Conservation (phyloP, 1,140 invertebrate species). For the Monomorium pharaonis region DNA sequence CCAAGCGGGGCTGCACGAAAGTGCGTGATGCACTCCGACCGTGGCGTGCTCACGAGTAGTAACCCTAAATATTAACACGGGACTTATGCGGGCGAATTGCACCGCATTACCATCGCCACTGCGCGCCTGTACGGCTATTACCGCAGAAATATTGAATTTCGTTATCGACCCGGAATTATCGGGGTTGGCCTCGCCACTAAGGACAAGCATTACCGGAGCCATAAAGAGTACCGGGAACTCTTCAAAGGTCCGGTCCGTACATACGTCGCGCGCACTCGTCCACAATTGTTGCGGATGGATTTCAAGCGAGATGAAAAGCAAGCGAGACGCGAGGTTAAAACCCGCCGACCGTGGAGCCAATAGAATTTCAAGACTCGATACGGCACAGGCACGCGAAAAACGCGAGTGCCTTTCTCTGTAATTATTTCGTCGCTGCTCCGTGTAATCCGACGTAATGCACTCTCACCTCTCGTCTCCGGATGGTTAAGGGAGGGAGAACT, state of each 20-base stretch:
- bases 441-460: neutral
- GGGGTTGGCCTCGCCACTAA: constrained; percentile 47
- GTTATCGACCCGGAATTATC: constrained; percentile 78
- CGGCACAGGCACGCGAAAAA: constrained; percentile 41
- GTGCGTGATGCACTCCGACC: constrained; percentile 77
- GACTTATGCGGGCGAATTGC: constrained; percentile 74
- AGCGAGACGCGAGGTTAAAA: neutral
- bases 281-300: neutral
- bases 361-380: constrained; percentile 11
- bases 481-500: neutral
- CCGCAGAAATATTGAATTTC: constrained; percentile 81
- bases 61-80: constrained; percentile 82
- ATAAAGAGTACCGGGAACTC: constrained; percentile 46
- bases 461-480: neutral
- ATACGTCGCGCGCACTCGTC: neutral
- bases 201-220: constrained; percentile 69
- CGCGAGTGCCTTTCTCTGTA: neutral
- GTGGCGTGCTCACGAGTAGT: constrained; percentile 78
- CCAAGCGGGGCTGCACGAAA: constrained; percentile 42
- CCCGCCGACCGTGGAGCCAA: neutral
- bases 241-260: constrained; percentile 40
- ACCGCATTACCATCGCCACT: constrained; percentile 74
- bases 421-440: constrained; percentile 36
- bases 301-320: constrained; percentile 41
- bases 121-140: constrained; percentile 68